These are phyloP conservation scores for Elegia similella DNA, from an alignment of 2,888 invertebrate species.

Conservation along the genomic window DNA sequence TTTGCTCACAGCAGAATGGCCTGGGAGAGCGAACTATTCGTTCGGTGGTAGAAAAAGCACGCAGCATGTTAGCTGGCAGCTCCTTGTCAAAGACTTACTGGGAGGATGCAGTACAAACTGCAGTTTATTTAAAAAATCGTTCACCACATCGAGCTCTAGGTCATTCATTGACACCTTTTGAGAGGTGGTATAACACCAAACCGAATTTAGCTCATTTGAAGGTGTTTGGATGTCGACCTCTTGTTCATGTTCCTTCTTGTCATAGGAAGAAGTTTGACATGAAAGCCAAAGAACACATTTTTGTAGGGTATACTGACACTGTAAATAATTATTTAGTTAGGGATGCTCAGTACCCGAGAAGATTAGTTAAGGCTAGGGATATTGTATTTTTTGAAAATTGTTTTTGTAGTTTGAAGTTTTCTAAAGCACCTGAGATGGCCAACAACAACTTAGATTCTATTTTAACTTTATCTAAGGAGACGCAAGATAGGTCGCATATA, in stretches of 20 bases:
- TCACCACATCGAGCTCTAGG: neutral
- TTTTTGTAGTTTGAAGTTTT: neutral
- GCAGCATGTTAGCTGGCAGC: slow-evolving; percentile 10
- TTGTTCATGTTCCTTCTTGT: neutral
- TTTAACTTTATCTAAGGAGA: too few relatives aligned
- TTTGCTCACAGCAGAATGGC: slow-evolving; percentile 18
- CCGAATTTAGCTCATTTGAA: slow-evolving; percentile 15
- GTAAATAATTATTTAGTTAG: neutral
- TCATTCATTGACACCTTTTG: slow-evolving; percentile 2
- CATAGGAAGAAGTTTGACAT: neutral
- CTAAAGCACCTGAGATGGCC: too few relatives aligned
- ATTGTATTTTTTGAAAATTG: neutral
- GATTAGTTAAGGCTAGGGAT: neutral
- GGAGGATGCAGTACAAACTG: slow-evolving; percentile 18
- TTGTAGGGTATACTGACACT: neutral
- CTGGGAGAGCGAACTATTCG: slow-evolving; percentile 16
- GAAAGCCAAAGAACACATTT: neutral
- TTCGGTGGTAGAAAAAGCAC: slow-evolving; percentile 12
- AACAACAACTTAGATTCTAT: too few relatives aligned
- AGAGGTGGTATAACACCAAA: slow-evolving; percentile 19
- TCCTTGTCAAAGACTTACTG: slow-evolving; percentile 12
- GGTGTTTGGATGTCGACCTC: slow-evolving; percentile 20
- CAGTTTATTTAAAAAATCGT: slow-evolving; percentile 19
- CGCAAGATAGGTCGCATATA: too few relatives aligned
- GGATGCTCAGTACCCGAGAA: neutral